A percentile compares a stretch with the other conserved stretches of the same genome.
Evolutionary conservation across 2,797 vertebrate species (phyloP).

Genomic region (Lerista edwardsae): DNA sequence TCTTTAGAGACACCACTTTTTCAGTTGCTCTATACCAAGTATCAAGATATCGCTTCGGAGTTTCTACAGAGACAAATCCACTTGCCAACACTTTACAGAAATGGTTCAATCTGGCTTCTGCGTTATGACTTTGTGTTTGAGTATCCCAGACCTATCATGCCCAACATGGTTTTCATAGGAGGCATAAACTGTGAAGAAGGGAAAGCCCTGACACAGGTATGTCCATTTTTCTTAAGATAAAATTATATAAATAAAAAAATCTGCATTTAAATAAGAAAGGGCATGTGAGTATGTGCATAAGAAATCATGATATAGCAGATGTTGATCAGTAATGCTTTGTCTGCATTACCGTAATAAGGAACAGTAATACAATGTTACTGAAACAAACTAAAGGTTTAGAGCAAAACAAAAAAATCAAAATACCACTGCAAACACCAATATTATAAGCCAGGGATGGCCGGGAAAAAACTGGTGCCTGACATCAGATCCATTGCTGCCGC

Average conservation of each 20-base stretch:
- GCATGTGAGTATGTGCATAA: not conserved
- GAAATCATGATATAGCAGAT: not conserved
- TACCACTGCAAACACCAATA: no score
- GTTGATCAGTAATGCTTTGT: not conserved
- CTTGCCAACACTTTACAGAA: constrained; percentile 59
- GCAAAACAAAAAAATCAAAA: no score
- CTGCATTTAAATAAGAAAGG: not conserved
- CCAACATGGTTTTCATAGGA: constrained; percentile 80
- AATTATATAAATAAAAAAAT: no score
- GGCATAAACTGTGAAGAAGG: constrained; percentile 82
- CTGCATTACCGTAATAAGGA: no score
- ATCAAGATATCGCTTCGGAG: constrained; percentile 36
- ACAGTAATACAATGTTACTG: not conserved
- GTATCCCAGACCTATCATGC: constrained; percentile 81
- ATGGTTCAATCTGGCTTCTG: constrained; percentile 71
- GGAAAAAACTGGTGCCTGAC: no score
- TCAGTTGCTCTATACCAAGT: constrained; percentile 32
- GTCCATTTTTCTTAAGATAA: constrained; percentile 52
- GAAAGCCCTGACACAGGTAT: constrained; percentile 76
- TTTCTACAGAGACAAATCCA: constrained; percentile 61
- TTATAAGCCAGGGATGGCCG: no score
- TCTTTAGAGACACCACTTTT: constrained; percentile 58
- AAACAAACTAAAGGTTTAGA: not conserved
- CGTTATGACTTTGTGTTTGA: constrained; percentile 82
- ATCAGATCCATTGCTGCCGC: no score